Evolutionary conservation across 2,113 vertebrate genomes (phyloP).

Genomic region (Terrapene triunguis): DNA sequence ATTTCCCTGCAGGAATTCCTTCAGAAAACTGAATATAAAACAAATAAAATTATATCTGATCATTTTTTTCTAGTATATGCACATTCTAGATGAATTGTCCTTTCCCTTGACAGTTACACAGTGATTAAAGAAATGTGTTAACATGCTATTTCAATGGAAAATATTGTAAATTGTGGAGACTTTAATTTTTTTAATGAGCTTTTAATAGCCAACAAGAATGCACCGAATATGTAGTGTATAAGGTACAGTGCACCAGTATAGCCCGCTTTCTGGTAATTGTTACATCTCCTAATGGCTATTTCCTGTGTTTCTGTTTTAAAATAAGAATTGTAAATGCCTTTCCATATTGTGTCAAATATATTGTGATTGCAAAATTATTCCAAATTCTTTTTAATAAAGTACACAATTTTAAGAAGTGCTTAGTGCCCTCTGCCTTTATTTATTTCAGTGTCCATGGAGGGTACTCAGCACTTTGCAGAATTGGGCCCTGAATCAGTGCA

Average conservation of each 20-base stretch:
- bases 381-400: not conserved
- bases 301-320: not conserved
- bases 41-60: slow-evolving; percentile 79
- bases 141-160: slow-evolving; percentile 72
- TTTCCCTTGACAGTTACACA: slow-evolving; percentile 63
- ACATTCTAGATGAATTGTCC: slow-evolving; percentile 70
- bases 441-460: rapidly evolving
- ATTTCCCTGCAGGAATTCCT: slow-evolving; percentile 82
- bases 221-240: not conserved
- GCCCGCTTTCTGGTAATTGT: not conserved
- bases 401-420: rapidly evolving
- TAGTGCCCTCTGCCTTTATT: not conserved
- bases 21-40: slow-evolving; percentile 69
- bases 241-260: not conserved
- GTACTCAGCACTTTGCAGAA: not conserved
- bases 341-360: not conserved
- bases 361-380: not conserved
- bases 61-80: slow-evolving; percentile 66
- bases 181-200: slow-evolving; percentile 73
- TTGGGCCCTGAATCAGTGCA: not conserved
- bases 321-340: slow-evolving; percentile 9
- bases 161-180: slow-evolving; percentile 64
- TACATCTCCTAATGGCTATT: not conserved
- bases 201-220: slow-evolving; percentile 48
- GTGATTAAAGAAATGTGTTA: slow-evolving; percentile 73